Base-by-base conservation (phyloP, 1,140 invertebrate species). In the Drosophila serrata region DNA sequence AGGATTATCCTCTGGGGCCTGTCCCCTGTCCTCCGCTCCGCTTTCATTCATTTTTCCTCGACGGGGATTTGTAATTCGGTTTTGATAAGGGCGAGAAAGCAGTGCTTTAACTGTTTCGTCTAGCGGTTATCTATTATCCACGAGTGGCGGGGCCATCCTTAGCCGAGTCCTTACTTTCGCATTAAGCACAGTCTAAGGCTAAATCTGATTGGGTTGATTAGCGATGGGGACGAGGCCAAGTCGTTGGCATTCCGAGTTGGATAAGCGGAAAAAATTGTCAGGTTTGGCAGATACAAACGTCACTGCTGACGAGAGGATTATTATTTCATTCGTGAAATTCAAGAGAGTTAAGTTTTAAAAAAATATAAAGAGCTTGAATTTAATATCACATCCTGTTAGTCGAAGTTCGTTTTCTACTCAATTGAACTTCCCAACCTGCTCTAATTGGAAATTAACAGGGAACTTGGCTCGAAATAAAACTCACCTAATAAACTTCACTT, bases 21-120 rank as follows among this genome's bases (percentile, higher is more conserved):
- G 46, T 27, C 64, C 29, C 49, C 22, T 35, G 7, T 17, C 11
- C 15, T 0, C 61, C 33, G 27, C 53, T 33, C 27, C 40, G 33
- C 51, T 35, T 69, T 60, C 57, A 55, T 40, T 68, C 62, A 56
- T 65, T 64, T 75, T 63, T 56, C n/a, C 37, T 33, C 12, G 67
- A 19, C 43, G 59, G 49, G 79, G 84, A 86, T 88, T 86, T 88
- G 82, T 88, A 86, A 86, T 88, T 86, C 67, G 79, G 78, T 79
- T 86, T 86, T 86, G 82, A 86, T 86, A 82, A 82, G 77, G 62
- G 60, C 56, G 58, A 42, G 33, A 55, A 51, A 46, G 37, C 65
- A 40, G 51, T 37, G 67, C 64, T 63, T 81, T 65, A 85, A 84
- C 64, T 81, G 64, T 69, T 80, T 80, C 77, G 69, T 57, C 63